phyloP scores from a whole-genome alignment of 2,888 invertebrate genomes.

The Watsonalla cultraria region DNA sequence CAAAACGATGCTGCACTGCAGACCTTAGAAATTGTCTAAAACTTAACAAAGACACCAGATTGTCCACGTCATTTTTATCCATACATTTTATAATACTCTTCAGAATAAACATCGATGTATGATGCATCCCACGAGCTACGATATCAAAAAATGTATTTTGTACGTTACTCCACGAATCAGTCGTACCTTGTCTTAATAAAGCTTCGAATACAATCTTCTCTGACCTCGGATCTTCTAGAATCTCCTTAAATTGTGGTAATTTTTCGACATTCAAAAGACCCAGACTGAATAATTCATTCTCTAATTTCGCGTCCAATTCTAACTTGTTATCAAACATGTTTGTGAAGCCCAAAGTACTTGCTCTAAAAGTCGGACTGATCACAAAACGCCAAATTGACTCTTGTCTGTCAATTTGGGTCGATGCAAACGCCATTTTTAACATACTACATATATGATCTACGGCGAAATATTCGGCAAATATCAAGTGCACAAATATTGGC shows the following conservation, averaged over 20 bases:
- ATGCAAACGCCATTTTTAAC: neutral
- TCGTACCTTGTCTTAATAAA: no score
- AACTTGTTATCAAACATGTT: neutral
- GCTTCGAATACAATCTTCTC: no score
- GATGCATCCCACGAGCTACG: neutral
- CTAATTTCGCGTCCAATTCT: neutral
- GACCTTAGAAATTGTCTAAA: no score
- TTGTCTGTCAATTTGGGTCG: neutral
- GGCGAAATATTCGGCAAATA: constrained; percentile 9
- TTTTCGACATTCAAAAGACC: no score
- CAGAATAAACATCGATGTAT: neutral
- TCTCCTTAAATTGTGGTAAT: no score
- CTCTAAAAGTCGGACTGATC: neutral
- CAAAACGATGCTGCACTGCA: no score
- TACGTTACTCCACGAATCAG: no score
- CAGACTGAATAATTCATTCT: no score
- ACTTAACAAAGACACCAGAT: neutral
- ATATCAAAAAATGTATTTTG: neutral
- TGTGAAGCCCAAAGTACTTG: neutral
- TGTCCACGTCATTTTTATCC: neutral
- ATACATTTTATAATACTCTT: neutral
- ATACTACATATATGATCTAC: constrained; percentile 4
- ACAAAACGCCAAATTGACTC: neutral
- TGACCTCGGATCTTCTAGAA: neutral
- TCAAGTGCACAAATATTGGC: constrained; percentile 6